phyloP scores from a whole-genome alignment of 2,113 vertebrate species.

The Motacilla tschutschensis region DNA sequence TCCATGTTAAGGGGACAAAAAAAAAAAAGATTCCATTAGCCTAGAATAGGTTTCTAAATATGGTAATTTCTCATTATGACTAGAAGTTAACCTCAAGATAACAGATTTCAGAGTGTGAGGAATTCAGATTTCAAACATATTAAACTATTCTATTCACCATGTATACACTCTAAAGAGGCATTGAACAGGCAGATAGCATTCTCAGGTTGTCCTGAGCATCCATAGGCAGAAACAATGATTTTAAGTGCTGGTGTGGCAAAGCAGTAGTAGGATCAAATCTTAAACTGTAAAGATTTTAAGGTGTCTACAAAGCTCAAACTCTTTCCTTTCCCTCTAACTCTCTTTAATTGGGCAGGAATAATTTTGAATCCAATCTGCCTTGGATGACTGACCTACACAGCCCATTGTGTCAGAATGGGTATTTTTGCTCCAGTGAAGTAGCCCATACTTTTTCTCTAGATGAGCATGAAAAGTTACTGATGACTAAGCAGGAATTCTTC shows the following conservation, averaged over 20 bases:
- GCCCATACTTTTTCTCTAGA: background rate
- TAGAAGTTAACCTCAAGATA: background rate
- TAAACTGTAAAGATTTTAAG: background rate
- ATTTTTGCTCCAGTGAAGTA: background rate
- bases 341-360: background rate
- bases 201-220: background rate
- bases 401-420: background rate
- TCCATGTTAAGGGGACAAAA: background rate
- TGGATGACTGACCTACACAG: background rate
- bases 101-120: background rate
- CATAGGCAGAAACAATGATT: background rate
- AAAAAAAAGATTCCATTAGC: background rate
- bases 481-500: background rate
- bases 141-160: background rate
- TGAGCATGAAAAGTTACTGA: background rate
- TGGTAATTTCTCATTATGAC: background rate
- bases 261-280: background rate
- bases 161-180: background rate
- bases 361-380: background rate
- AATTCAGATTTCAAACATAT: background rate
- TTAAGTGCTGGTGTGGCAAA: background rate
- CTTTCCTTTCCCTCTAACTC: background rate
- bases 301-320: background rate
- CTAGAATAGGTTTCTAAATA: background rate
- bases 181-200: background rate